Conservation (phyloP, 2,113 vertebrate species). For the human region GRCh38 chr1:30646501-30647000, state of each 20-base stretch:
- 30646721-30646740: not conserved
- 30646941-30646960: not conserved
- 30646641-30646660: not conserved
- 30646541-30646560: not conserved
- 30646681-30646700: not conserved
- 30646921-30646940: not conserved
- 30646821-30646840: not conserved
- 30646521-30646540: not conserved
- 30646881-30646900: not conserved
- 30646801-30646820: not conserved
- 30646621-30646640: not conserved
- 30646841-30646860: not conserved
- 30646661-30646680: not conserved
- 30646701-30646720: not conserved
- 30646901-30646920: not conserved
- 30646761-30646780: not conserved
- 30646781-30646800: not conserved
- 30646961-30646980: not conserved
- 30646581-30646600: not conserved
- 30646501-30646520: not conserved
- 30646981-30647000: not conserved
- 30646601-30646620: not conserved
- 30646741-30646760: not conserved
- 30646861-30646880: too few species aligned
- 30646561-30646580: not conserved